Evolutionary conservation across 2,113 vertebrate genomes (phyloP).

Genomic region (Caretta caretta): DNA sequence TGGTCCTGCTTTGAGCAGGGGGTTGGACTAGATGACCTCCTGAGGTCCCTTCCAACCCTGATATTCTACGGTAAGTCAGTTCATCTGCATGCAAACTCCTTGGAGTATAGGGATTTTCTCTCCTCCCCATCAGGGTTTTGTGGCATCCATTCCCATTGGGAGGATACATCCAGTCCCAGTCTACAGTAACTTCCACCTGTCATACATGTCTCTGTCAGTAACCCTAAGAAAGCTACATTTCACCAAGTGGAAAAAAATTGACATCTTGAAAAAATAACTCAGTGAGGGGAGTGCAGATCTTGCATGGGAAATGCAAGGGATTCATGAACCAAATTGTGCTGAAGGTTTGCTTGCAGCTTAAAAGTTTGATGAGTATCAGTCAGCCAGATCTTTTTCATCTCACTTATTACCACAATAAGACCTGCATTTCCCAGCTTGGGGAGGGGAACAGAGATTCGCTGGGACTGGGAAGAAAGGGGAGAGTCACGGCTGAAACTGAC

Average conservation of each 20-base stretch:
- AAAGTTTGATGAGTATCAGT: accelerated
- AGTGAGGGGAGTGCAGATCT: not conserved
- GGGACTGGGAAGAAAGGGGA: no score
- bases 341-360: accelerated
- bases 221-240: not conserved
- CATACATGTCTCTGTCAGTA: not conserved
- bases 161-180: not conserved
- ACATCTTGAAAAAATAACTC: not conserved
- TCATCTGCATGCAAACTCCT: not conserved
- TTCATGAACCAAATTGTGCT: not conserved
- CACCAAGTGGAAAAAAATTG: not conserved
- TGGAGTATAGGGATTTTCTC: not conserved
- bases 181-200: not conserved
- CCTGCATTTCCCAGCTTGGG: accelerated
- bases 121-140: not conserved
- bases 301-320: not conserved
- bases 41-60: no score
- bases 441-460: not conserved
- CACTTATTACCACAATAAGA: not conserved
- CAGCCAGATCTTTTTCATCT: not conserved
- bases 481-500: not conserved
- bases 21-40: no score
- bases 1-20: no score
- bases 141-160: not conserved
- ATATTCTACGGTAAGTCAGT: not conserved